Evolutionary conservation across 2,797 vertebrate genomes (phyloP).

Genomic region (Sibirionetta formosa): DNA sequence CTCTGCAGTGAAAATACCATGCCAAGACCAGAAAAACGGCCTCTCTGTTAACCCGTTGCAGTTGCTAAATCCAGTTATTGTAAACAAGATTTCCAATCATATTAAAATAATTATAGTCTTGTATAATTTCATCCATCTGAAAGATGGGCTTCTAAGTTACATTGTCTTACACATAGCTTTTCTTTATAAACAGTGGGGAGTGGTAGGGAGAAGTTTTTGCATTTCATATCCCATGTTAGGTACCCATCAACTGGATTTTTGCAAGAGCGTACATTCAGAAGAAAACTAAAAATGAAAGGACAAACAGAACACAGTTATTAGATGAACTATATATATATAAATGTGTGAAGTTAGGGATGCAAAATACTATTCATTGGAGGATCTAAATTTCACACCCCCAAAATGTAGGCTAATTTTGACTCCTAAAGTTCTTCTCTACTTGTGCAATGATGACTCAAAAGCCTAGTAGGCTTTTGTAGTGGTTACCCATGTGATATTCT

Average conservation of each 20-base stretch:
- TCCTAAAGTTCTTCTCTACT: neutral
- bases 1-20: neutral
- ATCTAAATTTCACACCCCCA: neutral
- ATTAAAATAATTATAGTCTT: neutral
- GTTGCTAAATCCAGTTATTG: neutral
- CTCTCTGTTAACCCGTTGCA: neutral
- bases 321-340: neutral
- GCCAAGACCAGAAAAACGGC: neutral
- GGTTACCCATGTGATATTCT: neutral
- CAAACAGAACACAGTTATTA: neutral
- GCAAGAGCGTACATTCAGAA: neutral
- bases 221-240: neutral
- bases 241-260: neutral
- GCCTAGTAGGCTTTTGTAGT: neutral
- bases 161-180: neutral
- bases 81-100: neutral
- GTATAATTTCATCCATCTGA: neutral
- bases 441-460: neutral
- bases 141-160: neutral
- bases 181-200: neutral
- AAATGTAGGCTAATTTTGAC: neutral
- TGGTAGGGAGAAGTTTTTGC: neutral
- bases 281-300: neutral
- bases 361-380: neutral
- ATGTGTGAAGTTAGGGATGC: neutral